Evolutionary conservation across 2,797 vertebrate species (phyloP).

Genomic region (Steatocranus sp.): DNA sequence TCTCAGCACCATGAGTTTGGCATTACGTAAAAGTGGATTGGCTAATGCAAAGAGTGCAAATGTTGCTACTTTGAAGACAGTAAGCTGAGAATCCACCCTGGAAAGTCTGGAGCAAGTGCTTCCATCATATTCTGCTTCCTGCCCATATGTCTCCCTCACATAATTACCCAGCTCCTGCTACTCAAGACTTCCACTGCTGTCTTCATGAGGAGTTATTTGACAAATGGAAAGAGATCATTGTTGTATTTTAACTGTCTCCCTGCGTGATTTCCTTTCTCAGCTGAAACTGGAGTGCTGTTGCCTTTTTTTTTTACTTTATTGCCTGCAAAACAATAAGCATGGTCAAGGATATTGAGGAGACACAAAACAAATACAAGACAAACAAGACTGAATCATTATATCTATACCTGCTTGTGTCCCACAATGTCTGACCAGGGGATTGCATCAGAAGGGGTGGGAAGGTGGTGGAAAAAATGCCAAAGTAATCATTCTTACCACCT

Average conservation of each 20-base stretch:
- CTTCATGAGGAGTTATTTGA: neutral
- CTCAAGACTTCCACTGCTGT: neutral
- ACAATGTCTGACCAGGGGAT: neutral
- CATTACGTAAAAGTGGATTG: slow-evolving; percentile 26
- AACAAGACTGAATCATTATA: neutral
- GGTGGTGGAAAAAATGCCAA: neutral
- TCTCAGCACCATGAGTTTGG: slow-evolving; percentile 9
- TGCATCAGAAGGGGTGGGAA: neutral
- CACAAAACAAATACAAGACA: neutral
- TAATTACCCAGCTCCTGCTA: slow-evolving; percentile 1
- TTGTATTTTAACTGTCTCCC: neutral
- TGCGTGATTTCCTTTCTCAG: neutral
- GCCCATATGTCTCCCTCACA: neutral
- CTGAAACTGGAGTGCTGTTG: neutral
- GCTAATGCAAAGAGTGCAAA: slow-evolving; percentile 23
- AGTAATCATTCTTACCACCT: neutral
- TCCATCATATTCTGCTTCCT: neutral
- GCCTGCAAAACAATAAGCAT: neutral
- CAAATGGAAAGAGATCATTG: neutral
- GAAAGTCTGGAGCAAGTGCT: slow-evolving; percentile 2
- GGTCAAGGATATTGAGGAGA: neutral
- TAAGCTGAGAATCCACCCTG: slow-evolving; percentile 1
- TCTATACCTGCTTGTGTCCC: neutral
- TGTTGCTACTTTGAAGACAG: slow-evolving; percentile 15
- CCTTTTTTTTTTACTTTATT: neutral